Evolutionary conservation across 2,888 invertebrate species (phyloP).

Genomic region (Dermolepida albohirtum): DNA sequence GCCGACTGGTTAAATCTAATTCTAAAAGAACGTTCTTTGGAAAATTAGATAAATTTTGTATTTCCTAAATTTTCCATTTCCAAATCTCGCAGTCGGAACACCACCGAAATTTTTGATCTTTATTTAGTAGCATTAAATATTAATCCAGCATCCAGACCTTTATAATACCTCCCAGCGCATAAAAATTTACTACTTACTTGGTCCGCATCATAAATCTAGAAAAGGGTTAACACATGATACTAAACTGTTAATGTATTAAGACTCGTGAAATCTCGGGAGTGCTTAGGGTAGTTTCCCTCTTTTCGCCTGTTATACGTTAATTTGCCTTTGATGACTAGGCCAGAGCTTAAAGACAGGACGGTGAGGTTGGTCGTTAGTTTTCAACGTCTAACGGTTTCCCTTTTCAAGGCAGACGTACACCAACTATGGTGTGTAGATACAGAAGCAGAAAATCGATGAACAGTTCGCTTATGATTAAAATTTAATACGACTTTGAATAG

Average conservation of each 20-base stretch:
- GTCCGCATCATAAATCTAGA: slow-evolving; percentile 18
- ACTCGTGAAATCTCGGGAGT: slow-evolving; percentile 29
- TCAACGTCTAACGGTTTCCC: slow-evolving; percentile 11
- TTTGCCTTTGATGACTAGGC: slow-evolving; percentile 36
- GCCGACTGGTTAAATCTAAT: too few species aligned
- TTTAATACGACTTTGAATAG: too few species aligned
- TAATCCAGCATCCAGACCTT: slow-evolving; percentile 1
- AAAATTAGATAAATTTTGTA: too few species aligned
- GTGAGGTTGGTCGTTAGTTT: slow-evolving; percentile 14
- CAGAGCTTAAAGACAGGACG: slow-evolving; percentile 23
- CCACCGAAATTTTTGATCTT: too few species aligned
- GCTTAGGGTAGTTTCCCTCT: slow-evolving; percentile 10
- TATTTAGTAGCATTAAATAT: neutral
- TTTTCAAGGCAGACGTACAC: slow-evolving; percentile 14
- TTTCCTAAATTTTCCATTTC: too few species aligned
- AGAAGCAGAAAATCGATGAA: too few species aligned
- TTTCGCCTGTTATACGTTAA: slow-evolving; percentile 17
- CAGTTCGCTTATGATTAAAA: too few species aligned
- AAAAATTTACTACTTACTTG: slow-evolving; percentile 8
- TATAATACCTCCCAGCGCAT: too few species aligned
- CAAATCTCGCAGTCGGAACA: too few species aligned
- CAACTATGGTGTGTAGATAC: slow-evolving; percentile 6
- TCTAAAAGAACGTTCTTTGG: too few species aligned
- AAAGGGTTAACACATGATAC: slow-evolving; percentile 32
- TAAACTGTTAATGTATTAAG: slow-evolving; percentile 34